Evolutionary conservation across 2,888 invertebrate species (phyloP).

Genomic region (Tetramorium bicarinatum): DNA sequence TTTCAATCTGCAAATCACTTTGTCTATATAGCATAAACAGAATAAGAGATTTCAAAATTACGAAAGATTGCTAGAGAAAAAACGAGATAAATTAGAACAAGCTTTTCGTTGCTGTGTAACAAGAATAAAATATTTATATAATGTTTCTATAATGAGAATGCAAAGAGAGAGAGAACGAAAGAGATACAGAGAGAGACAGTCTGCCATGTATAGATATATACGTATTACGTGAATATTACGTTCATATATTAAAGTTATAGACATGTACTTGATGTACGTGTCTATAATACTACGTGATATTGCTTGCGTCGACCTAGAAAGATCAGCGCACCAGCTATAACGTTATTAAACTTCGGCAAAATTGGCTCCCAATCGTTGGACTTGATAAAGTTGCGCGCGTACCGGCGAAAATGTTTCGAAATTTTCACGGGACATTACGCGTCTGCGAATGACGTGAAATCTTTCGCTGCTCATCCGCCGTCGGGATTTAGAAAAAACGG

Average conservation of each 20-base stretch:
- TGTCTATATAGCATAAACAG: not conserved
- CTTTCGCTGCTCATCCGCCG: constrained; percentile 40
- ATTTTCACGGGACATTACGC: constrained; percentile 47
- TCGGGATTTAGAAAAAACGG: constrained; percentile 13
- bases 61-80: not conserved
- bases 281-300: constrained; percentile 40
- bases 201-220: not conserved
- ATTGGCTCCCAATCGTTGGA: constrained; percentile 37
- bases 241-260: constrained; percentile 36
- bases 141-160: not conserved
- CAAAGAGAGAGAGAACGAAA: constrained; percentile 7
- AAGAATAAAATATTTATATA: not conserved
- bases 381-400: constrained; percentile 28
- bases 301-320: constrained; percentile 42
- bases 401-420: constrained; percentile 20
- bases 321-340: constrained; percentile 26
- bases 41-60: not conserved
- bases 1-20: not conserved
- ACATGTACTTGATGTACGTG: constrained; percentile 29
- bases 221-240: constrained; percentile 36
- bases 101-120: not conserved
- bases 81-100: not conserved
- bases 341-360: constrained; percentile 48
- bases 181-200: not conserved
- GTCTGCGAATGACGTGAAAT: constrained; percentile 39